Conservation (phyloP, 2,797 vertebrate genomes). For the Hemitrygon akajei region DNA sequence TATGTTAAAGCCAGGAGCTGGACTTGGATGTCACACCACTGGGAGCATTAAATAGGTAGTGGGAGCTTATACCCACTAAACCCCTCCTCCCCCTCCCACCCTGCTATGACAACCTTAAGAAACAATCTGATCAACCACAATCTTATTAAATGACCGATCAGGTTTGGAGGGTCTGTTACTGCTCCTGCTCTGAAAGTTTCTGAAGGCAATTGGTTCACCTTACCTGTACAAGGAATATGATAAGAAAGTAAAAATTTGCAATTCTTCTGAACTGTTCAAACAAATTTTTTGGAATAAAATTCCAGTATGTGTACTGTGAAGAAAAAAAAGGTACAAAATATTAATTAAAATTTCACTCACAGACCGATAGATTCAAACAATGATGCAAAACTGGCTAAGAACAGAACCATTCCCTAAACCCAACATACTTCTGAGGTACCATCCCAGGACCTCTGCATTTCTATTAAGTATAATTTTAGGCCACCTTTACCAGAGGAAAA, state of each 20-base stretch:
- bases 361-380: not conserved
- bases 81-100: too few relatives aligned
- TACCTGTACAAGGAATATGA: slow-evolving; percentile 98
- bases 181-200: not conserved
- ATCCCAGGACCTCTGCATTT: too few relatives aligned
- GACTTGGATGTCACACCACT: too few relatives aligned
- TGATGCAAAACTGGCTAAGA: not conserved
- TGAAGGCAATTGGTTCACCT: slow-evolving; percentile 45
- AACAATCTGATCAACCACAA: too few relatives aligned
- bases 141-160: too few relatives aligned
- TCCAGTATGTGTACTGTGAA: slow-evolving; percentile 91
- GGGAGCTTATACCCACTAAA: too few relatives aligned
- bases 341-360: not conserved
- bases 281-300: slow-evolving; percentile 98
- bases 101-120: too few relatives aligned
- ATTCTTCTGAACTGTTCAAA: slow-evolving; percentile 99
- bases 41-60: too few relatives aligned
- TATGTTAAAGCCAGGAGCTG: too few relatives aligned
- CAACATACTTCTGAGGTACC: too few relatives aligned
- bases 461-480: not conserved
- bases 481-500: not conserved
- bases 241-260: slow-evolving; percentile 98
- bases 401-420: not conserved
- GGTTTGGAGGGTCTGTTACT: not conserved
- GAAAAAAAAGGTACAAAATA: slow-evolving; percentile 37